These are phyloP conservation scores for Pteronotus mesoamericanus DNA, from an alignment of 2,797 vertebrate species.

Conservation along the genomic window DNA sequence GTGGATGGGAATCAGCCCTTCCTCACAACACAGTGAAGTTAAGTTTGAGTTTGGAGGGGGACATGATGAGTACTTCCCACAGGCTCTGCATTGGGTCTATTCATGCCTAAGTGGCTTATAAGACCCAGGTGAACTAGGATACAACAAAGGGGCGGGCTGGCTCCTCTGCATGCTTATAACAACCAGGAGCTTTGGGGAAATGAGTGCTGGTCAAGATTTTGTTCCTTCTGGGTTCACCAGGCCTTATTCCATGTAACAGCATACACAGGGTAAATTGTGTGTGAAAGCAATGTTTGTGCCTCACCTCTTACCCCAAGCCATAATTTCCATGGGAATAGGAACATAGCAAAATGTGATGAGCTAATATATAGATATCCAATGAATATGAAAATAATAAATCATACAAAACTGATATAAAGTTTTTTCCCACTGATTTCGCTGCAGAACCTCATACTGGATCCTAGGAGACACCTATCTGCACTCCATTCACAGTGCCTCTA, in stretches of 20 bases:
- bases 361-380: not conserved
- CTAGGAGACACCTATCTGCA: not conserved
- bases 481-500: not conserved
- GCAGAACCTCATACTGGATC: not conserved
- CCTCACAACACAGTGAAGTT: not conserved
- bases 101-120: not conserved
- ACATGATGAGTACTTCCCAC: not conserved
- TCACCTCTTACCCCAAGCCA: not conserved
- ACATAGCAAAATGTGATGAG: not conserved
- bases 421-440: not conserved
- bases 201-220: not conserved
- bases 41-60: not conserved
- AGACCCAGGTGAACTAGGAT: not conserved
- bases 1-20: not conserved
- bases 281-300: not conserved
- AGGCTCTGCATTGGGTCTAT: not conserved
- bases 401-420: not conserved
- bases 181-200: not conserved
- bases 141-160: not conserved
- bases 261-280: not conserved
- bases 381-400: not conserved
- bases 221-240: not conserved
- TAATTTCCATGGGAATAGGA: not conserved
- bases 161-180: not conserved
- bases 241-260: not conserved